These are phyloP conservation scores for Dryomyza anilis DNA, from an alignment of 2,888 invertebrate genomes.

Conservation along the genomic window DNA sequence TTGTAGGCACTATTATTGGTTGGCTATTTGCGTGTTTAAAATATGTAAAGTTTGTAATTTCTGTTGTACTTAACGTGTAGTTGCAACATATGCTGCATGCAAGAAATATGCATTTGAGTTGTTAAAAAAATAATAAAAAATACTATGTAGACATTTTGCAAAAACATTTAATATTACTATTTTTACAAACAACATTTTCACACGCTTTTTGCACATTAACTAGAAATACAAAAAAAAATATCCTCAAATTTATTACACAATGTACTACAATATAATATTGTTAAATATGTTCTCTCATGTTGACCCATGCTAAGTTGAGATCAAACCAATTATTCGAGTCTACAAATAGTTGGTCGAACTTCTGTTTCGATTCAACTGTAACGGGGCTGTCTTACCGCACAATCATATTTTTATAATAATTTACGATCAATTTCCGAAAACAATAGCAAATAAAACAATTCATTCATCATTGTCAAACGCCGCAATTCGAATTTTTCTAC, in stretches of 20 bases:
- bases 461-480: conserved; percentile 40
- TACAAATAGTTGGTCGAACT: neutral
- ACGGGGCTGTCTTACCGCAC: neutral
- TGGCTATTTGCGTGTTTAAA: neutral
- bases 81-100: neutral
- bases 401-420: conserved; percentile 2
- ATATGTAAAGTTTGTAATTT: neutral
- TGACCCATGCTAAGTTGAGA: neutral
- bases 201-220: no score
- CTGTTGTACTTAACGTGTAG: neutral
- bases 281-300: no score
- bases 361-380: neutral
- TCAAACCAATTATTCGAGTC: conserved; percentile 27
- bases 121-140: no score
- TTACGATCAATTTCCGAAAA: neutral
- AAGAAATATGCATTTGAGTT: neutral
- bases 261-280: no score
- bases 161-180: neutral
- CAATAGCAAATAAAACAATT: conserved; percentile 37
- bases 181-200: no score
- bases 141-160: no score
- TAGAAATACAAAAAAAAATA: no score
- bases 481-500: conserved; percentile 23
- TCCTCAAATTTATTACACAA: no score
- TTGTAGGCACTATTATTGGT: no score